phyloP scores from a whole-genome alignment of 2,113 vertebrate genomes.

The Colinus virginianus region DNA sequence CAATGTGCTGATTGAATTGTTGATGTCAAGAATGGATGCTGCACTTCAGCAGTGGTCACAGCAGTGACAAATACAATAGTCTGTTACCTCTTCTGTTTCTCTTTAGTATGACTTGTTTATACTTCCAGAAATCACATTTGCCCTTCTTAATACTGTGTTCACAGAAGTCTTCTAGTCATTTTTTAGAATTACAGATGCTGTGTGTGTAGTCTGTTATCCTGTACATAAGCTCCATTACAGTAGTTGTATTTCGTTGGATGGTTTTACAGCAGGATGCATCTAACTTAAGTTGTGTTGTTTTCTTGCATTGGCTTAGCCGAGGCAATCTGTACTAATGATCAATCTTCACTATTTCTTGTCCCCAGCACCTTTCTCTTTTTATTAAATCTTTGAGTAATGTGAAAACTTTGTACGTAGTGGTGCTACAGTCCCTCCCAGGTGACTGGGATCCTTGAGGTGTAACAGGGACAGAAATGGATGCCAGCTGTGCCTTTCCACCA shows the following conservation, averaged over 20 bases:
- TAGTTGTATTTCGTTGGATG: background rate
- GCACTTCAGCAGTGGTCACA: background rate
- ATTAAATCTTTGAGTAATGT: background rate
- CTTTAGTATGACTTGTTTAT: background rate
- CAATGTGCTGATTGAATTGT: background rate
- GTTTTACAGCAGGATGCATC: background rate
- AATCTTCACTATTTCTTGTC: background rate
- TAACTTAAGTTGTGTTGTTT: background rate
- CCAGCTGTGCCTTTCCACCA: conserved; percentile 3
- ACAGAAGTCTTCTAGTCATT: background rate
- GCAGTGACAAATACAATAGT: background rate
- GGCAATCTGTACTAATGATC: background rate
- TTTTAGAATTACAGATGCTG: background rate
- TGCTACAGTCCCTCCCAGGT: background rate
- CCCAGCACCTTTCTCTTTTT: background rate
- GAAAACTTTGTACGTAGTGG: background rate
- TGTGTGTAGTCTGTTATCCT: background rate
- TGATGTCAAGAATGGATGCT: background rate
- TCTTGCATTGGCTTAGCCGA: background rate
- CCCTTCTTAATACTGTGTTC: background rate
- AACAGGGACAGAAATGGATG: background rate
- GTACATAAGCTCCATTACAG: background rate
- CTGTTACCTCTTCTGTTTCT: background rate
- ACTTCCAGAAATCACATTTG: background rate
- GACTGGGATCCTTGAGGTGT: background rate